Evolutionary conservation across 1,140 invertebrate genomes (phyloP), one percentile per base, ranked within the genome.

Genomic region (Cydia fagiglandana): DNA sequence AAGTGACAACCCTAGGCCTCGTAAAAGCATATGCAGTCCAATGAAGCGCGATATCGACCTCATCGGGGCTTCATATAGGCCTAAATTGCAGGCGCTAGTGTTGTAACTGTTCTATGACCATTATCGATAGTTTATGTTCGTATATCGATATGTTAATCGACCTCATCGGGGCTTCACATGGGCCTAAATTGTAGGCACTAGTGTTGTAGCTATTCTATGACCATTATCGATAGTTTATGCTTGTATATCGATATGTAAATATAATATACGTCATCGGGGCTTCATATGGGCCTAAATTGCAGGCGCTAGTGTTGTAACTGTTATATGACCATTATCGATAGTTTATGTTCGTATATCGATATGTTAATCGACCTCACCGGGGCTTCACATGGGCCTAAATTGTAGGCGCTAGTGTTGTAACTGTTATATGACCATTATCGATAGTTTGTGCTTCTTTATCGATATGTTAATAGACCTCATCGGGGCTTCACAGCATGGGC

Each of bases 31-130:
- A 74, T 50, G 73, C 75, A 78, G 80, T 82, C 78, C 84, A 85
- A 86, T 87, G 79, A 85, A 81, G 81, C 83, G 84, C 81, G 75
- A 82, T 86, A 84, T 84, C 80, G 84, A 79, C 76, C 78, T 79
- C 80, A 77, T 80, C 79, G 77, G 34, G 73, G 47, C 77, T 75
- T 74, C 76, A 70, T 79, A 70, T 70, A 38, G 66, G 34, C 30
- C 66, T 41, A 70, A 70, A 70, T 70, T 70, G 66, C 66, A 70
- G 24, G 12, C 64, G 5, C 64, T 70, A 70, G 66, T 70, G 66
- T 1, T 70, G 66, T 70, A 6, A 0, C 12, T 7, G 28, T 10
- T 12, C 30, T 68, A 17, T 53, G 5, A 10, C 2, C n/a, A 9
- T 17, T 70, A 70, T 70, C 66, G 66, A 70, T 70, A 10, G 5